Evolutionary conservation across 1,140 invertebrate genomes (phyloP).

Genomic region (Drosophila sulfurigaster): DNA sequence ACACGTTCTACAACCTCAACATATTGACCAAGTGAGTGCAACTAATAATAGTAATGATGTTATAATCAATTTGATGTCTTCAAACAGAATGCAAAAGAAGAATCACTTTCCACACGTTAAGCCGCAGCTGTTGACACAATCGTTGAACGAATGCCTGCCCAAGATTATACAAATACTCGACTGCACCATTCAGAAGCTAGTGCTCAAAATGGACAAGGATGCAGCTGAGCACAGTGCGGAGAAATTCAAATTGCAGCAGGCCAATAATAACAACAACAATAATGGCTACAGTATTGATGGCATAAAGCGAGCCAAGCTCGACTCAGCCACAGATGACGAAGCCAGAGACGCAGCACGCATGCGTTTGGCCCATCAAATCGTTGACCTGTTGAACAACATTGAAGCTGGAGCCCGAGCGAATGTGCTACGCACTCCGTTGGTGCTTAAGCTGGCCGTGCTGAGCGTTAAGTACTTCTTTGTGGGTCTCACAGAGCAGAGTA

Average conservation of each 20-base stretch:
- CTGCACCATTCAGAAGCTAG: slow-evolving; percentile 70
- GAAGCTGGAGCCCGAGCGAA: slow-evolving; percentile 65
- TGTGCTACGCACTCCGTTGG: slow-evolving; percentile 63
- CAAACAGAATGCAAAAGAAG: slow-evolving; percentile 74
- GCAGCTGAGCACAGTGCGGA: slow-evolving; percentile 41
- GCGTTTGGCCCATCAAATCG: slow-evolving; percentile 72
- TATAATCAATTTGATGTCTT: not conserved
- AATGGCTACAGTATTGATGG: slow-evolving; percentile 48
- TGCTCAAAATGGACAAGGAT: slow-evolving; percentile 70
- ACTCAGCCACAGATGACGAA: slow-evolving; percentile 5
- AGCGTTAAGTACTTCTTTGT: slow-evolving; percentile 92
- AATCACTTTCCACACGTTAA: slow-evolving; percentile 63
- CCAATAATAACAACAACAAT: slow-evolving; percentile 58
- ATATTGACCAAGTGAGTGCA: slow-evolving; percentile 63
- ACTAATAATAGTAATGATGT: not conserved
- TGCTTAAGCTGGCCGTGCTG: slow-evolving; percentile 88
- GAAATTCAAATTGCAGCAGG: slow-evolving; percentile 53
- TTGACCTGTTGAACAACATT: slow-evolving; percentile 76
- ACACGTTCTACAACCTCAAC: slow-evolving; percentile 78
- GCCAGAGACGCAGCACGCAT: slow-evolving; percentile 48
- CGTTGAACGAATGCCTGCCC: slow-evolving; percentile 76
- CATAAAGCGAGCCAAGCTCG: slow-evolving; percentile 56
- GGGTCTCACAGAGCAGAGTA: slow-evolving; percentile 89
- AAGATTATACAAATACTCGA: slow-evolving; percentile 82
- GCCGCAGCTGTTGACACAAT: slow-evolving; percentile 52